Evolutionary conservation across 2,888 invertebrate genomes (phyloP), one percentile per base, ranked within the genome.

Genomic region (Trissoscelio sp.): DNA sequence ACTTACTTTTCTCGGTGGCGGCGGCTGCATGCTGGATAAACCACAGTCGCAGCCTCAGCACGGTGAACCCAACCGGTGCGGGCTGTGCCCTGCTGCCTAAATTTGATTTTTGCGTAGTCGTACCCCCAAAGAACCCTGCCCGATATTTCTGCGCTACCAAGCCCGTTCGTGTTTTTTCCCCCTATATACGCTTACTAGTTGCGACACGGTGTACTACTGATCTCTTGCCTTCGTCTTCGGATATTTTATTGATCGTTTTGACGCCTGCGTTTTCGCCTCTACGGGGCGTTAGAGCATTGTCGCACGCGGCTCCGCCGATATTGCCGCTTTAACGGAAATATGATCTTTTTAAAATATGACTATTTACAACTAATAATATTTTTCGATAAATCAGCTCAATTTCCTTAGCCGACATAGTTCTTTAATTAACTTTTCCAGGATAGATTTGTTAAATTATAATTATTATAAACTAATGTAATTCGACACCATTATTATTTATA

Each of bases 1-100:
- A 84, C 94, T 94, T 93, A 96, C 96, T 95, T 96, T 96, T 92
- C 96, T 95, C 72, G 79, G 79, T 91, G 96, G 96, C 89, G 96
- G 96, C 89, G 96, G 96, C 94, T 96, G 96, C 96, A 96, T 96
- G 92, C 89, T 92, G 91, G 86, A 87, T 85, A 84, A 88, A 87
- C 87, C 86, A 85, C 83, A 87, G 86, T 87, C 82, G 87, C 89
- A 88, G 88, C 87, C 87, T 88, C 88, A 86, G 88, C 87, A 86
- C 87, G 85, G 78, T 67, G 58, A 66, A 73, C 84, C 84, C 82
- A 83, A 46, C 86, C 85, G 84, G 83, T 79, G 69, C 62, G 53
- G 39, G 57, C 67, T 37, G 48, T 24, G 67, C 24, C 18, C 37
- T 44, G 42, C 39, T 53, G 42, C 24, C 28, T 20, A 42, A 18